Evolutionary conservation across 2,797 vertebrate species (phyloP).

Genomic region (Salarias fasciatus): DNA sequence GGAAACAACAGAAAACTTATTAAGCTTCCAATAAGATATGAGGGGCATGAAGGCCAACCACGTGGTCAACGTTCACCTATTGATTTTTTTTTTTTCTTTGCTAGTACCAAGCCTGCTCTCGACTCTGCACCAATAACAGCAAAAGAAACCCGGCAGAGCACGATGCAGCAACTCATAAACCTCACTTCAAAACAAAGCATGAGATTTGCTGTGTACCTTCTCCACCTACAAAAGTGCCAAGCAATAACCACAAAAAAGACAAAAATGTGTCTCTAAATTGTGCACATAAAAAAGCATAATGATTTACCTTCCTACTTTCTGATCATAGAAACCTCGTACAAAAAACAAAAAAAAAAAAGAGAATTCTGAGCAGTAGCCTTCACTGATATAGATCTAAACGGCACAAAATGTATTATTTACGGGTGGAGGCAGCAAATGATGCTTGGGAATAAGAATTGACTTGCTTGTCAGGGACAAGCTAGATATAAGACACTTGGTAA

Average conservation of each 20-base stretch:
- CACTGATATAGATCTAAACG: conserved; percentile 32
- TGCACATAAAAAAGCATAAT: neutral
- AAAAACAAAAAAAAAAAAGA: conserved; percentile 7
- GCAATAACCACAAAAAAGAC: neutral
- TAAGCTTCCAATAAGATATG: conserved; percentile 51
- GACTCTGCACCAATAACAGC: conserved; percentile 32
- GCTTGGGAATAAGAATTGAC: conserved; percentile 48
- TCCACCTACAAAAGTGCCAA: conserved; percentile 13
- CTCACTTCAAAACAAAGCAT: conserved; percentile 17
- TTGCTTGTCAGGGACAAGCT: conserved; percentile 57
- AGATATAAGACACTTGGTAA: conserved; percentile 52
- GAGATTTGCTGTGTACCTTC: neutral
- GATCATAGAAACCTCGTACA: conserved; percentile 25
- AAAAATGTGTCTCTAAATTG: no score
- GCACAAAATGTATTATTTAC: conserved; percentile 50
- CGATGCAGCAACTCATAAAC: conserved; percentile 7
- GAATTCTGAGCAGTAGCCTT: conserved; percentile 33
- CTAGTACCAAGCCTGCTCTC: conserved; percentile 16
- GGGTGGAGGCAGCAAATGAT: conserved; percentile 26
- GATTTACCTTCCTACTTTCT: neutral
- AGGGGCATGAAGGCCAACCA: conserved; percentile 28
- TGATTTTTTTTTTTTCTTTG: conserved; percentile 46
- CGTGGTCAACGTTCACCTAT: conserved; percentile 38
- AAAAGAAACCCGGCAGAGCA: conserved; percentile 16
- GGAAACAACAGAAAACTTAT: conserved; percentile 27